Base-by-base conservation (phyloP, 2,113 vertebrate species). In the Heterotis niloticus region DNA sequence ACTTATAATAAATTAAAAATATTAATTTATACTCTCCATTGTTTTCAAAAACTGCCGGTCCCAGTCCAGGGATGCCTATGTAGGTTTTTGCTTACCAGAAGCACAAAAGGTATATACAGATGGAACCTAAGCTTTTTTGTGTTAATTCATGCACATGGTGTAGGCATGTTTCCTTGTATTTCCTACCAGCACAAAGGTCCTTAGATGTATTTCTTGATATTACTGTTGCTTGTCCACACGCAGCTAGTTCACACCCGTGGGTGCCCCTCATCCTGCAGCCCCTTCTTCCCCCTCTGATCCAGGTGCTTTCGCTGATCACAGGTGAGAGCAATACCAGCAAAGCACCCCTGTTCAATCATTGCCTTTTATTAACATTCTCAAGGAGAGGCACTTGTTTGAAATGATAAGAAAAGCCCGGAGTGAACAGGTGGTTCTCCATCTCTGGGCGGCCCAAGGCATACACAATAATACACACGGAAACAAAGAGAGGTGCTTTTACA, bases 221-320 rank as follows among this genome's bases (percentile, higher is more conserved):
- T 77, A 13, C 75, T 28, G 56, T 59, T 24, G 24, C 24, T 28
- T 17, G 18, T 14, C 54, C 14, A 11, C 70, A 54, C 64, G 16
- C 54, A n/a, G 26, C 23, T 34, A 82, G 60, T 66, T 10, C 28
- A 26, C 26, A 13, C 12, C 60, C 52, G 54, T 68, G 54, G 44
- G 14, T 20, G 24, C n/a, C 13, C 9, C 73, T 54, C 62, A 10
- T 71, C 57, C 29, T 10, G 54, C 11, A 62, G 34, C 64, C 34
- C 11, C n/a, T n/a, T 20, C 64, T n/a, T 54, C 18, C 17, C 20
- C 23, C 23, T 5, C 23, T n/a, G 18, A 84, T 84, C 86, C 84
- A 75, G 86, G 88, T 89, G 93, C 88, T 91, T n/a, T 90, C 87
- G 84, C 78, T 90, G 92, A 94, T 94, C 92, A 93, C 91, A 92